phyloP scores from a whole-genome alignment of 2,113 vertebrate species.

The Cebidichthys violaceus region DNA sequence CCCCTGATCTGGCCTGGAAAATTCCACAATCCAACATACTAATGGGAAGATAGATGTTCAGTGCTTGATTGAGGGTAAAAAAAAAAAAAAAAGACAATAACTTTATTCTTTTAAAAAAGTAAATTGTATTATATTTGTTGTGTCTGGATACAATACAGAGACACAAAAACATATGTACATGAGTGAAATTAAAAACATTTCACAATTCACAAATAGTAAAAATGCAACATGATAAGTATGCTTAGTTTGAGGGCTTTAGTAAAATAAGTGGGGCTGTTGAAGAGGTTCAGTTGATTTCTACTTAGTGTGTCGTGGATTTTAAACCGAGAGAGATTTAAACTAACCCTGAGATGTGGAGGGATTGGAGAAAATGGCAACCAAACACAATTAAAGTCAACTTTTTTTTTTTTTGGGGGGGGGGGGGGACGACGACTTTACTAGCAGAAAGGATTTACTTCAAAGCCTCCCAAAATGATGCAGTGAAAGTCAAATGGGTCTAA shows the following conservation, averaged over 20 bases:
- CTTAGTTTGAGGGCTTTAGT: slow-evolving; percentile 38
- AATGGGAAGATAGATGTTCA: slow-evolving; percentile 16
- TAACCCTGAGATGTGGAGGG: slow-evolving; percentile 71
- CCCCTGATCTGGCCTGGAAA: slow-evolving; percentile 46
- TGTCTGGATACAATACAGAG: slow-evolving; percentile 61
- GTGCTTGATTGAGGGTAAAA: neutral
- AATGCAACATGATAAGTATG: slow-evolving; percentile 41
- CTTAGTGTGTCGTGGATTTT: slow-evolving; percentile 40
- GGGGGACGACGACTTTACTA: neutral
- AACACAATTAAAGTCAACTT: slow-evolving; percentile 57
- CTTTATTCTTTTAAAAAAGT: slow-evolving; percentile 68
- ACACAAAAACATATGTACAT: slow-evolving; percentile 72
- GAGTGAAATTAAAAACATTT: slow-evolving; percentile 62
- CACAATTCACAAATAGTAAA: slow-evolving; percentile 52
- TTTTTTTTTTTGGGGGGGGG: neutral
- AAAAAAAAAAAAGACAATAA: slow-evolving; percentile 29
- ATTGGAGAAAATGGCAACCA: slow-evolving; percentile 65
- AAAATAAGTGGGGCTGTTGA: slow-evolving; percentile 43
- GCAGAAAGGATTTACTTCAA: slow-evolving; percentile 37
- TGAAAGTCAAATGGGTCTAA: slow-evolving; percentile 24
- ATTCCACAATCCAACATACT: slow-evolving; percentile 24
- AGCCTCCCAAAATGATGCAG: slow-evolving; percentile 39
- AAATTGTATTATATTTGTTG: slow-evolving; percentile 72
- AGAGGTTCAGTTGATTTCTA: slow-evolving; percentile 33
- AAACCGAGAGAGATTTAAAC: slow-evolving; percentile 55